Evolutionary conservation across 2,888 invertebrate genomes (phyloP).

Genomic region (Ischnura elegans): DNA sequence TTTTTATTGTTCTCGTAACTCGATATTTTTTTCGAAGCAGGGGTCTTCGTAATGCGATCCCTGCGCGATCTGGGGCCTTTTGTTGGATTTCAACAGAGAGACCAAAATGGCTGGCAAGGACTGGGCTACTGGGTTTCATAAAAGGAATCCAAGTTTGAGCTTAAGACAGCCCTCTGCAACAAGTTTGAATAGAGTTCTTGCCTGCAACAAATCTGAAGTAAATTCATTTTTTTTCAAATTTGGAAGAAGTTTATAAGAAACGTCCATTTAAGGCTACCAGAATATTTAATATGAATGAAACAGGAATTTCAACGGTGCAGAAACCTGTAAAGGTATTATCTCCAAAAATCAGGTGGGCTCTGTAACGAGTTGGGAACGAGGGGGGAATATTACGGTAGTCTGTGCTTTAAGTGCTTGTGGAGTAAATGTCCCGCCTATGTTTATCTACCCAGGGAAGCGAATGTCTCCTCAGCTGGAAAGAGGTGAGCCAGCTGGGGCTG

Average conservation of each 20-base stretch:
- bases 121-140: slow-evolving; percentile 70
- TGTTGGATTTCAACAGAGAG: slow-evolving; percentile 70
- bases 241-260: no score
- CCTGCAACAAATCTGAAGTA: slow-evolving; percentile 69
- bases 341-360: neutral
- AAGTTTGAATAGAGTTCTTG: slow-evolving; percentile 69
- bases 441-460: slow-evolving; percentile 73
- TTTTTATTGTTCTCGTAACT: no score
- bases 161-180: slow-evolving; percentile 70
- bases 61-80: no score
- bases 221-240: slow-evolving; percentile 67
- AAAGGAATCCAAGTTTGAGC: slow-evolving; percentile 67
- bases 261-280: neutral
- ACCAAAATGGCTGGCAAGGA: slow-evolving; percentile 70
- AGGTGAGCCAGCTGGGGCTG: no score
- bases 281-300: slow-evolving; percentile 70
- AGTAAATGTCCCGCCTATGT: neutral
- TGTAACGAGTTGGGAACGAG: neutral
- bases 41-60: no score
- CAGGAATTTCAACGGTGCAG: slow-evolving; percentile 38
- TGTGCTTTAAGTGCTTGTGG: neutral
- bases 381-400: neutral
- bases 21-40: no score
- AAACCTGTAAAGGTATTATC: neutral
- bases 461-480: no score